Evolutionary conservation across 1,140 invertebrate species (phyloP), one percentile per base, ranked within the genome.

Genomic region (Anadara kagoshimensis): DNA sequence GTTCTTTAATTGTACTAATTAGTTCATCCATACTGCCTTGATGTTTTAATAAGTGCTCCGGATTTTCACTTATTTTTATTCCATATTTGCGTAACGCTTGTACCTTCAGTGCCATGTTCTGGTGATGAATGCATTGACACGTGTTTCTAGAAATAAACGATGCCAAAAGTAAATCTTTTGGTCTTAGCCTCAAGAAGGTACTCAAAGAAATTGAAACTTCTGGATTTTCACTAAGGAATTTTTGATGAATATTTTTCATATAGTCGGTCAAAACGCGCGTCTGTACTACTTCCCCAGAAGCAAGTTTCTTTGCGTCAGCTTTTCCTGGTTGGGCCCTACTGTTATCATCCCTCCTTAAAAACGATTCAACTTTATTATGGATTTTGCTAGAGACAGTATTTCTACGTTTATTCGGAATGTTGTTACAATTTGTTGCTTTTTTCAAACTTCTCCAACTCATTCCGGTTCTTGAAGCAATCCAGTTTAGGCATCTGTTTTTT

Each of bases 251-350:
- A 49, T 76, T 76, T n/a, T n/a, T n/a, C 54, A 72, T 43, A 47
- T 76, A 76, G 51, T 76, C 74, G n/a, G 68, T 76, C 4, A 71
- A 43, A 2, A 71, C 44, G 2, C 44, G 54, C 5, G 41, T 72
- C 47, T 76, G 74, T 59, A 5, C n/a, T 63, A 63, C 62, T 14
- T 65, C 56, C 22, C 45, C 54, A 3, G 54, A n/a, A 18, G 7
- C 11, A 20, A 18, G 16, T 49, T 59, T 69, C 41, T 69, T 58
- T n/a, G 26, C 41, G 51, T 69, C 36, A 16, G 54, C 18, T 56
- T 76, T 76, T 20, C 68, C 62, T 24, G 74, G 63, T 41, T 71
- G 54, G 16, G 20, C 22, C 54, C 74, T 29, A 59, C 74, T 71
- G 57, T 71, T 71, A 45, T 76, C 74, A 41, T 75, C 67, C 18